Conservation (phyloP, 1,140 invertebrate species). For the Diachasma alloeum region DNA sequence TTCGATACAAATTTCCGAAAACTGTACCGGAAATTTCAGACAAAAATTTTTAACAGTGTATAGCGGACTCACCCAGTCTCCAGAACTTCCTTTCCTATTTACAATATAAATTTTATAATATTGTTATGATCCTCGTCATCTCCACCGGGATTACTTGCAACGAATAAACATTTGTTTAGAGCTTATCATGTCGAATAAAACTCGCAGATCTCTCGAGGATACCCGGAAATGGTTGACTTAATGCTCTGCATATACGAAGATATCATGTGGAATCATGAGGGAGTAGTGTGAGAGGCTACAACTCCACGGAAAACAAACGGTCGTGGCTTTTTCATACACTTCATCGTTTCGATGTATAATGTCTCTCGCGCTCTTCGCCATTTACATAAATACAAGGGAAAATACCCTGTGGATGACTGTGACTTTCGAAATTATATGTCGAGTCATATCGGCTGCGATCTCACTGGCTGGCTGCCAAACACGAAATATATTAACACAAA, state of each 20-base stretch:
- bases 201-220: neutral
- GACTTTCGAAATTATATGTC: slow-evolving; percentile 11
- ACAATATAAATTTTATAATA: neutral
- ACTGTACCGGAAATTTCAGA: no score
- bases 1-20: no score
- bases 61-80: no score
- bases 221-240: neutral
- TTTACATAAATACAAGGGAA: neutral
- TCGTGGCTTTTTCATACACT: neutral
- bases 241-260: neutral
- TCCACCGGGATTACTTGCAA: neutral
- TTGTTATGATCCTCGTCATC: neutral
- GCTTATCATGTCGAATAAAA: neutral
- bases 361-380: neutral
- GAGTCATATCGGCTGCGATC: slow-evolving; percentile 8
- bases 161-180: neutral
- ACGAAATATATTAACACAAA: slow-evolving; percentile 51
- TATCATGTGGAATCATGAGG: neutral
- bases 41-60: no score
- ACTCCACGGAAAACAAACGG: neutral
- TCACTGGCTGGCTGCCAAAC: slow-evolving; percentile 40
- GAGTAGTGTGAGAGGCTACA: neutral
- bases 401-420: slow-evolving; percentile 1
- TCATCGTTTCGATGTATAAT: neutral
- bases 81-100: no score